These are phyloP conservation scores for Sinonovacula constricta DNA, from an alignment of 1,140 invertebrate genomes.

Conservation along the genomic window DNA sequence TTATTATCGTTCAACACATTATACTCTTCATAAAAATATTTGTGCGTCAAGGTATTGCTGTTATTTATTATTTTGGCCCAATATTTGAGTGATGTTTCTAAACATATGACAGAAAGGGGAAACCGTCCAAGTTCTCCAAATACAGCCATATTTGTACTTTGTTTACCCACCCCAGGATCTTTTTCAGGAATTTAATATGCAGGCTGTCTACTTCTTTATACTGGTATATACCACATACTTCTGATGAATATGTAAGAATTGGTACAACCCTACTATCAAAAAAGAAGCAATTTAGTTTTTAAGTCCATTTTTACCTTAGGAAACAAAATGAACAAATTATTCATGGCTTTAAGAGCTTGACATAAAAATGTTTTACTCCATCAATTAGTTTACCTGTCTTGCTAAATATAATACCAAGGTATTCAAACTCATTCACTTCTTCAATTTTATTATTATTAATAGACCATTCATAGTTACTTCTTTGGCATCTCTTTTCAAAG, in stretches of 20 bases:
- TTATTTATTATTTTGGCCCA: conserved; percentile 11
- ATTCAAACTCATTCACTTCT: background rate
- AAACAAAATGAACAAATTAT: conserved; percentile 17
- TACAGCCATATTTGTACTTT: conserved; percentile 14
- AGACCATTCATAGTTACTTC: background rate
- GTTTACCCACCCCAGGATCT: conserved; percentile 9
- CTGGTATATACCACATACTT: conserved; percentile 33
- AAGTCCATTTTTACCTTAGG: background rate
- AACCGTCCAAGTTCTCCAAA: conserved; percentile 15
- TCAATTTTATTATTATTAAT: conserved; percentile 13
- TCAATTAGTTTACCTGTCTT: background rate
- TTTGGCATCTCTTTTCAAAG: conserved; percentile 1
- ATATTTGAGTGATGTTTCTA: conserved; percentile 26
- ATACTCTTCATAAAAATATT: conserved; percentile 9
- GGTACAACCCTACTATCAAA: conserved; percentile 30
- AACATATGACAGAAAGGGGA: conserved; percentile 22
- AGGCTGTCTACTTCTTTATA: conserved; percentile 8
- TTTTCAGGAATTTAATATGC: conserved; percentile 29
- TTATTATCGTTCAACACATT: background rate
- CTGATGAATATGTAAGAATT: conserved; percentile 31
- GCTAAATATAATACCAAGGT: conserved; percentile 2
- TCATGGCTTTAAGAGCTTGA: conserved; percentile 8
- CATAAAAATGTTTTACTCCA: background rate
- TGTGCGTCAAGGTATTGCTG: background rate
- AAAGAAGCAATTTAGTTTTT: conserved; percentile 4